These are phyloP conservation scores for Isotomurus palustris DNA, from an alignment of 2,888 invertebrate species.

Conservation along the genomic window DNA sequence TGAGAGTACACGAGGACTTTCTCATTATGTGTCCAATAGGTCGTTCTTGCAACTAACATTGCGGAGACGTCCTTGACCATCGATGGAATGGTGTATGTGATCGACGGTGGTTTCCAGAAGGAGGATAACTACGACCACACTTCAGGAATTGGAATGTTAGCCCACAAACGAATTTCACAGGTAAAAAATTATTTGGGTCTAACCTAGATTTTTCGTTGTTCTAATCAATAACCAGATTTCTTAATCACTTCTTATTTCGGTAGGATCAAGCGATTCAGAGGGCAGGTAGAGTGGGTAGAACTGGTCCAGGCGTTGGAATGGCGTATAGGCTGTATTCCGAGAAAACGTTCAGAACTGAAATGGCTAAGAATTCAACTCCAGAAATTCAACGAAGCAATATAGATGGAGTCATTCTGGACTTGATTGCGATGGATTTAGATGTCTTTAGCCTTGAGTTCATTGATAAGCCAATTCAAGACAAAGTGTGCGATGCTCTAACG, in stretches of 20 bases:
- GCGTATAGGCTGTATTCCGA: slow-evolving; percentile 50
- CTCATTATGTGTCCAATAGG: no score
- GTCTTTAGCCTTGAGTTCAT: slow-evolving; percentile 94
- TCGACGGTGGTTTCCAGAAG: slow-evolving; percentile 51
- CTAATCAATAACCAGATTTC: no score
- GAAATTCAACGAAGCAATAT: slow-evolving; percentile 65
- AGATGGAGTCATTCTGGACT: slow-evolving; percentile 54
- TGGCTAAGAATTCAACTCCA: slow-evolving; percentile 47
- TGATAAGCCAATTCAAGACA: slow-evolving; percentile 98
- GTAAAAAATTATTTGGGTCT: slow-evolving; percentile 3
- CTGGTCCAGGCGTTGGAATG: slow-evolving; percentile 48
- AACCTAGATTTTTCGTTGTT: no score
- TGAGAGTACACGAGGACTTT: no score
- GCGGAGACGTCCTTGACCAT: slow-evolving; percentile 52
- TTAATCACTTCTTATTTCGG: no score
- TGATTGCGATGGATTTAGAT: slow-evolving; percentile 99
- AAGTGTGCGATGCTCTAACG: slow-evolving; percentile 93
- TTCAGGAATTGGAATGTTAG: slow-evolving; percentile 21
- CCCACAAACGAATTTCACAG: slow-evolving; percentile 9
- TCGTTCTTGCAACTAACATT: slow-evolving; percentile 48
- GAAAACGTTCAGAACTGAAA: slow-evolving; percentile 47
- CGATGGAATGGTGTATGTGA: slow-evolving; percentile 50
- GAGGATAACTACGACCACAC: slow-evolving; percentile 49
- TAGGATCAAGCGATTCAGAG: slow-evolving; percentile 51
- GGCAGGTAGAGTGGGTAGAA: slow-evolving; percentile 51